These are phyloP conservation scores for Rhinoderma darwinii DNA, from an alignment of 2,113 vertebrate species.

Conservation along the genomic window DNA sequence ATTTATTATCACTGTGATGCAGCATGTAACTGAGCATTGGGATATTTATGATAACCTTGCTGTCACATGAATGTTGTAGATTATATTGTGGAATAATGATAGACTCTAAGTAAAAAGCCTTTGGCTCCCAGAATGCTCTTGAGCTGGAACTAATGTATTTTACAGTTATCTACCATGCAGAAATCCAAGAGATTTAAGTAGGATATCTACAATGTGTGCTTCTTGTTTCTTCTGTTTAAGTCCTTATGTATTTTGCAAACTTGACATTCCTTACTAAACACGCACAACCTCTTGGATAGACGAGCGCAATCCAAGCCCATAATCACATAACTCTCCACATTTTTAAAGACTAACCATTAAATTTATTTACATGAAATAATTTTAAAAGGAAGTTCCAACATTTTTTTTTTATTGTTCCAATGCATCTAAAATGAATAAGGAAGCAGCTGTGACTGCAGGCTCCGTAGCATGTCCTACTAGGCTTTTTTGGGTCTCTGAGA, in stretches of 20 bases:
- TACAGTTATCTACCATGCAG: background rate
- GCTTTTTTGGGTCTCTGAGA: too few species aligned
- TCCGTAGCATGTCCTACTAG: too few species aligned
- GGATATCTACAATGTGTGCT: background rate
- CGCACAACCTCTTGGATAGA: too few species aligned
- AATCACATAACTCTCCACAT: too few species aligned
- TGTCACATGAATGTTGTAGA: conserved; percentile 58
- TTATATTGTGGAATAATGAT: conserved; percentile 28
- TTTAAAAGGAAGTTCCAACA: too few species aligned
- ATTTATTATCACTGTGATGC: conserved; percentile 60
- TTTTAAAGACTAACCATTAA: too few species aligned
- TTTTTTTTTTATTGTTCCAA: too few species aligned
- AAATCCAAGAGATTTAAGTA: background rate
- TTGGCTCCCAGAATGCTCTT: background rate
- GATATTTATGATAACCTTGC: conserved; percentile 10
- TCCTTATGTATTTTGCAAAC: background rate
- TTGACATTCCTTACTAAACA: background rate
- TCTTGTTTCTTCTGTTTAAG: too few species aligned
- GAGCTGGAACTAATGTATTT: background rate
- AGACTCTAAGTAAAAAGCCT: background rate
- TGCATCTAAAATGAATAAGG: too few species aligned
- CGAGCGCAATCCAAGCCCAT: too few species aligned
- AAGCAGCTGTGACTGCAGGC: too few species aligned
- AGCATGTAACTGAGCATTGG: background rate
- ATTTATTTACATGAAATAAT: too few species aligned